Evolutionary conservation across 2,113 vertebrate species (phyloP), one percentile per base, ranked within the genome.

Genomic region (Lasiurus borealis): DNA sequence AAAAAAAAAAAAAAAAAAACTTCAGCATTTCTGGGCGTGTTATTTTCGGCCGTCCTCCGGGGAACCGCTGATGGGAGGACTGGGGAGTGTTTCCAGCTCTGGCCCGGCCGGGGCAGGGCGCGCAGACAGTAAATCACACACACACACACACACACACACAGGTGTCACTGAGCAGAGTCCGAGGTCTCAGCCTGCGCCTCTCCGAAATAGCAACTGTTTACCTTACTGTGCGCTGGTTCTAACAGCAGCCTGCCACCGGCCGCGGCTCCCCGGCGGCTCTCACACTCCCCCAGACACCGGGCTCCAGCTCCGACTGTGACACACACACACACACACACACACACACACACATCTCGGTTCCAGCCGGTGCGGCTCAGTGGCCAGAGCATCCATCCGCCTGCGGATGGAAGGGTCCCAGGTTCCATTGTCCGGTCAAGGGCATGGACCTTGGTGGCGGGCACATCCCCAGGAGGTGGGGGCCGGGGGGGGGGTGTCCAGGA

Each of bases 191-290:
- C n/a, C 62, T 25, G 57, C 5, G 50, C 64, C 36, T 72, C 72
- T 91, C 80, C 68, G 92, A 75, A 94, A 77, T 2, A 77, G 59
- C 10, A 89, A 89, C 94, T 94, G 81, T 91, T 95, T 78, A 11
- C 25, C 69, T 68, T 25, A 62, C 62, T 31, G 59, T 8, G 64
- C 44, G 29, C 77, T 85, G 91, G 91, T 46, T 69, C n/a, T n/a
- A n/a, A 78, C 77, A 77, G 84, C 97, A 93, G 88, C 84, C 84
- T 44, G 62, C 48, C 68, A 23, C 46, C 5, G 48, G 81, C 85
- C 27, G 5, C 6, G 44, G 82, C 82, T 23, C 78, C 62, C n/a
- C n/a, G n/a, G 27, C 57, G 31, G 13, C 57, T 54, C 29, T 94
- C 50, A 50, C 54, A 89, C 59, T 46, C n/a, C 54, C 72, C 75